Base-by-base conservation (phyloP, 1,140 invertebrate genomes). In the Diabrotica undecimpunctata region DNA sequence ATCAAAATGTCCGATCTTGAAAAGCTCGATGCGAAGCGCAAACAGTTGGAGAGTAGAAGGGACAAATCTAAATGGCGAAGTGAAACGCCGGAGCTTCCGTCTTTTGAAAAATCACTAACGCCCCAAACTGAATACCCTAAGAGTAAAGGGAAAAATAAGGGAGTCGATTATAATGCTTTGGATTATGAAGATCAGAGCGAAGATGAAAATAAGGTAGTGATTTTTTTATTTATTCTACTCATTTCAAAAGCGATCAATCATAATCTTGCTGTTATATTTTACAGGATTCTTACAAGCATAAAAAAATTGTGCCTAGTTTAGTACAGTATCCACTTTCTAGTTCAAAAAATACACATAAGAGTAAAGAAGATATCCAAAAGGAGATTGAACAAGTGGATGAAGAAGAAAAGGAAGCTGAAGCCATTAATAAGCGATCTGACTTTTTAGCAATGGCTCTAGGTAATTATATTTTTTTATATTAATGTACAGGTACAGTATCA, bases 1-100 rank as follows among this genome's bases (percentile, higher is more conserved):
- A 90, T 94, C 39, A 91, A 92, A 74, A 79, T 92, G 1, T 89
- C 90, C 6, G 90, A 94, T 75, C 87, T 90, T 72, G 89, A 93
- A 82, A 85, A 86, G 78, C 80, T 87, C 53, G 88, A 89, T 77
- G 84, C 85, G 64, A 83, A 87, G 72, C 83, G 82, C 50, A 80
- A 84, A 66, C 78, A 85, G 67, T 81, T 81, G 14, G 85, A 89
- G 65, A 86, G 87, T 61, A 87, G 87, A 77, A 83, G 1, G 84
- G 77, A 59, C 39, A 52, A 11, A 10, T 54, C 61, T 10, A 12
- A 54, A 39, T 51, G 54, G 5, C 51, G 61, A 10, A 57, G 55
- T 38, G 55, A 36, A n/a, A 57, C 55, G 7, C 55, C 55, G 5
- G 55, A 57, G 10, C 35, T 57, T n/a, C 36, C 25, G 9, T 46